Percentiles rank a stretch among this genome's conserved stretches.
These are phyloP conservation scores for Oscheius sp. DNA, from an alignment of 2,888 invertebrate genomes.

Conservation along the genomic window DNA sequence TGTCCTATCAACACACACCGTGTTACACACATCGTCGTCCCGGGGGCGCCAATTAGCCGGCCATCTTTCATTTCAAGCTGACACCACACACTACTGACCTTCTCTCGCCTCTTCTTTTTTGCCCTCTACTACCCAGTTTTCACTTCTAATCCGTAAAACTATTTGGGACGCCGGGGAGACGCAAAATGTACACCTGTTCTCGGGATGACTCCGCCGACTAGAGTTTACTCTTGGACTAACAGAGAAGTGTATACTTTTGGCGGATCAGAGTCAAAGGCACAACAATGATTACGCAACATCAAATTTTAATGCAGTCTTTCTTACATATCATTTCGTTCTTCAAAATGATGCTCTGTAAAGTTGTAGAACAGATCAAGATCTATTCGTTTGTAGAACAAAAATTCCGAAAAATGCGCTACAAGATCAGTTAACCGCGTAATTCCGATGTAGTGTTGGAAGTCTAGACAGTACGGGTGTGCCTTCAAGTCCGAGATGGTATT, in stretches of 20 bases:
- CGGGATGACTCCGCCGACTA: background rate
- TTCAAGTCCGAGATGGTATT: too few relatives aligned
- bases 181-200: slow-evolving; percentile 2
- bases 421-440: too few relatives aligned
- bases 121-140: slow-evolving; percentile 15
- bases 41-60: slow-evolving; percentile 32
- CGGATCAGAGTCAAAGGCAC: slow-evolving; percentile 3
- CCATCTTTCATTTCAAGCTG: slow-evolving; percentile 15
- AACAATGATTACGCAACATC: background rate
- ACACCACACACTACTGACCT: background rate
- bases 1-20: background rate
- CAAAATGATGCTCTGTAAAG: too few relatives aligned
- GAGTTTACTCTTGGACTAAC: slow-evolving; percentile 26
- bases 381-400: too few relatives aligned
- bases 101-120: slow-evolving; percentile 6
- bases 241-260: slow-evolving; percentile 18
- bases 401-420: too few relatives aligned
- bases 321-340: too few relatives aligned
- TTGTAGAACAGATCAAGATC: too few relatives aligned
- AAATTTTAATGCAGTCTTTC: too few relatives aligned
- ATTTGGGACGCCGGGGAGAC: slow-evolving; percentile 23
- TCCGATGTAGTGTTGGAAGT: too few relatives aligned
- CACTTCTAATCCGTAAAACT: slow-evolving; percentile 1
- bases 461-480: too few relatives aligned
- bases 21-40: slow-evolving; percentile 21